Evolutionary conservation across 2,797 vertebrate species (phyloP).

Genomic region (Acipenser oxyrinchus): DNA sequence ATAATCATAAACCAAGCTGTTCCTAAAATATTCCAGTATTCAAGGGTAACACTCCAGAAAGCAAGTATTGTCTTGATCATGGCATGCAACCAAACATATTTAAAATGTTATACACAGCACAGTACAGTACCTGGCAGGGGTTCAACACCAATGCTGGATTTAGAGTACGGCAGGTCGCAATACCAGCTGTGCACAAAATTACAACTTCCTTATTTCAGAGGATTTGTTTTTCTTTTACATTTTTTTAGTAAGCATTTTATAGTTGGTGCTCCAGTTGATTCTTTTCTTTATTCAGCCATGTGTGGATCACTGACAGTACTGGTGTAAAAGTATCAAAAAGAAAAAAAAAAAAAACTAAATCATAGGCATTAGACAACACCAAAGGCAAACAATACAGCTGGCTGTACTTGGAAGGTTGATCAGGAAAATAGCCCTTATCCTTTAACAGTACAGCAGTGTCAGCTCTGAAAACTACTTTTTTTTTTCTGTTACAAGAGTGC

Average conservation of each 20-base stretch:
- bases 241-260: not conserved
- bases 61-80: slow-evolving; percentile 15
- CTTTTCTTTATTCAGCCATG: not conserved
- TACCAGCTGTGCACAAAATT: not conserved
- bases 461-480: slow-evolving; percentile 47
- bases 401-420: slow-evolving; percentile 59
- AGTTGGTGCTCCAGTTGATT: not conserved
- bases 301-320: not conserved
- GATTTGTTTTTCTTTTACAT: not conserved
- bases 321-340: not conserved
- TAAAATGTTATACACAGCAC: not conserved
- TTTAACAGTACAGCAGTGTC: slow-evolving; percentile 46
- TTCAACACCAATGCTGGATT: slow-evolving; percentile 1
- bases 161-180: not conserved
- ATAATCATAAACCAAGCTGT: not conserved
- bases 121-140: not conserved
- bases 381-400: slow-evolving; percentile 40
- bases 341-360: not conserved
- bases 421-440: slow-evolving; percentile 72
- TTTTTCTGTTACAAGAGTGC: slow-evolving; percentile 43
- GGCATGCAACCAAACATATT: slow-evolving; percentile 19
- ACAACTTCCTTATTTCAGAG: not conserved
- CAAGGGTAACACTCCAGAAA: slow-evolving; percentile 3
- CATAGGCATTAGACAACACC: not conserved
- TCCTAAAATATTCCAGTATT: not conserved